Evolutionary conservation across 2,113 vertebrate species (phyloP).

Genomic region (Serilophus lunatus): DNA sequence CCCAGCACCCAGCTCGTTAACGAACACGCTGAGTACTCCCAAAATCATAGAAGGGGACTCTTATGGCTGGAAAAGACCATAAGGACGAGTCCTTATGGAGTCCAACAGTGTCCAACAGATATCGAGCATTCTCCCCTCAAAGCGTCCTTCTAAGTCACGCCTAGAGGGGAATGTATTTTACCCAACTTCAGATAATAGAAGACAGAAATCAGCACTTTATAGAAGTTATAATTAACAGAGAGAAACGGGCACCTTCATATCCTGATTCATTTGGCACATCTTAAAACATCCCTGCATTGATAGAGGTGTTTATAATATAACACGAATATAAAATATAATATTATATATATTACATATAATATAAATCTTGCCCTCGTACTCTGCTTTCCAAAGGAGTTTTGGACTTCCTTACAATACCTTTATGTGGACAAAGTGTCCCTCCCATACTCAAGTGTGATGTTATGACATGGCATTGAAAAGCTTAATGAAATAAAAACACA

Average conservation of each 20-base stretch:
- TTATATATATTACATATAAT: neutral
- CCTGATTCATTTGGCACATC: rapidly evolving
- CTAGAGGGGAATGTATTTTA: neutral
- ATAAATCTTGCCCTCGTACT: neutral
- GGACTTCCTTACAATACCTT: neutral
- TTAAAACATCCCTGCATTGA: neutral
- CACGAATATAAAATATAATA: neutral
- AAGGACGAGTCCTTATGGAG: too few species aligned
- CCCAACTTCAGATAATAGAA: neutral
- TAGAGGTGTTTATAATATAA: neutral
- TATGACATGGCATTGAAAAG: neutral
- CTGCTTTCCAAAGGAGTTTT: neutral
- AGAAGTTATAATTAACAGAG: neutral
- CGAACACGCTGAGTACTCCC: rapidly evolving
- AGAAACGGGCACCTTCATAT: neutral
- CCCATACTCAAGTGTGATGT: neutral
- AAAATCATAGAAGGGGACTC: rapidly evolving
- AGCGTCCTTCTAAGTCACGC: neutral
- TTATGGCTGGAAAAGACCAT: neutral
- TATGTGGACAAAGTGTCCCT: neutral
- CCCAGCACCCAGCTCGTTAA: rapidly evolving
- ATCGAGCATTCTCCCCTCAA: neutral
- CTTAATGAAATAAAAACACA: neutral
- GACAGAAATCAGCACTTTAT: neutral
- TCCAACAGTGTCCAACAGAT: too few species aligned